Evolutionary conservation across 1,140 invertebrate genomes (phyloP).

Genomic region (Penaeus japonicus): DNA sequence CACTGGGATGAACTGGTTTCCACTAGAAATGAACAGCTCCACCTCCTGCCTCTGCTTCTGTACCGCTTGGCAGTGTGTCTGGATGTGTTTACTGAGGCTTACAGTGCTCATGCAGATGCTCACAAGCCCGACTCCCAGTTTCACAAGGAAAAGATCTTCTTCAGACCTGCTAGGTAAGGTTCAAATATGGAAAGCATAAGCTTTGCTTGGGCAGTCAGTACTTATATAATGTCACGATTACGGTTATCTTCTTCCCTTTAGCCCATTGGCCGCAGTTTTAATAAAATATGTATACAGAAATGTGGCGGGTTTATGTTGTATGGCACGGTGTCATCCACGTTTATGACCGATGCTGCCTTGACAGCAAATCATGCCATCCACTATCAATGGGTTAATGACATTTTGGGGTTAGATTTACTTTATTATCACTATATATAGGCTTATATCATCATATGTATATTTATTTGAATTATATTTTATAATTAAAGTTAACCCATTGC

Average conservation of each 20-base stretch:
- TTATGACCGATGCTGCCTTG: no score
- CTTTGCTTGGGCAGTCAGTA: background rate
- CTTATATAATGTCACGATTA: background rate
- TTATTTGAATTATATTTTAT: no score
- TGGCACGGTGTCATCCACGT: no score
- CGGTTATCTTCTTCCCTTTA: background rate
- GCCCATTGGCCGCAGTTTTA: no score
- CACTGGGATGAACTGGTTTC: constrained; percentile 67
- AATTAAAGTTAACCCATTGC: no score
- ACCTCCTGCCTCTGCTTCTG: constrained; percentile 78
- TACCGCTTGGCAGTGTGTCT: constrained; percentile 81
- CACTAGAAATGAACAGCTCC: constrained; percentile 63
- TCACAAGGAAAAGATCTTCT: constrained; percentile 81
- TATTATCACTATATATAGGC: no score
- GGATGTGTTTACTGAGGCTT: constrained; percentile 87
- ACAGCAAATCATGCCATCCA: no score
- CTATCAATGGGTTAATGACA: no score
- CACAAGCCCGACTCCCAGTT: constrained; percentile 70
- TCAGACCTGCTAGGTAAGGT: constrained; percentile 71
- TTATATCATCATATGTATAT: no score
- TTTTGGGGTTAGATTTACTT: no score
- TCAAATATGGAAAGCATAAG: background rate
- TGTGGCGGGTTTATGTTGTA: no score
- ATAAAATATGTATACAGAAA: no score
- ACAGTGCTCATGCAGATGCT: constrained; percentile 63